Conservation (phyloP, 2,797 vertebrate genomes). For the Chanos chanos region DNA sequence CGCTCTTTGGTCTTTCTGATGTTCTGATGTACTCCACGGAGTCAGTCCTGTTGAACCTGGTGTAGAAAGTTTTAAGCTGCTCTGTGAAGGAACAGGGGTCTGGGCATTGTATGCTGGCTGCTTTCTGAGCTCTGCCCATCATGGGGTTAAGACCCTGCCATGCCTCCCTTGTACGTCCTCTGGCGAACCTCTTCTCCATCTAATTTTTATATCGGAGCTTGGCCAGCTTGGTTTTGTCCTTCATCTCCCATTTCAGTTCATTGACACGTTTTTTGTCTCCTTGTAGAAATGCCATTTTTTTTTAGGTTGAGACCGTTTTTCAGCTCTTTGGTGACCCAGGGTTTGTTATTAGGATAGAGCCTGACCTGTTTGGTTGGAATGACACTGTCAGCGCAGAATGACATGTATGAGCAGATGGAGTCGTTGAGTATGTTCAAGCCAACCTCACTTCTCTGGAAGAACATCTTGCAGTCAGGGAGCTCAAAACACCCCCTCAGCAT, state of each 20-base stretch:
- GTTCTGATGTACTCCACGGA: conserved; percentile 8
- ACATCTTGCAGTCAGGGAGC: conserved; percentile 15
- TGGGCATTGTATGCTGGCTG: not conserved
- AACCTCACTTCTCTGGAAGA: conserved; percentile 12
- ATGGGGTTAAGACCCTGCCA: not conserved
- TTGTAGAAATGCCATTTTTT: not conserved
- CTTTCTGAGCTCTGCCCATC: no score
- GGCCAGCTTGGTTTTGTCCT: not conserved
- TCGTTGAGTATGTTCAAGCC: conserved; percentile 12
- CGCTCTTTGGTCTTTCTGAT: conserved; percentile 8
- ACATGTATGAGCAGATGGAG: not conserved
- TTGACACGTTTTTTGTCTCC: not conserved
- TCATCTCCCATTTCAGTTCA: not conserved
- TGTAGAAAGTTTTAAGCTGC: conserved; percentile 7
- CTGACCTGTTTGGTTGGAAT: not conserved
- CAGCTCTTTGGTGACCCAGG: not conserved
- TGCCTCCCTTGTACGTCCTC: not conserved
- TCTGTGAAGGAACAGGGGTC: no score
- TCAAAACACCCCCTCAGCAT: conserved; percentile 20
- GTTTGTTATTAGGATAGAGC: not conserved
- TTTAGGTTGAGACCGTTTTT: not conserved
- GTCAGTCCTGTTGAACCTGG: conserved; percentile 15
- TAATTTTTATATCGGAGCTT: not conserved
- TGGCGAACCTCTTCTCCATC: conserved; percentile 3
- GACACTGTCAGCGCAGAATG: not conserved